Percentiles rank a stretch among this genome's conserved stretches.
phyloP scores from a whole-genome alignment of 2,888 invertebrate species.

The Tiliacea aurago region DNA sequence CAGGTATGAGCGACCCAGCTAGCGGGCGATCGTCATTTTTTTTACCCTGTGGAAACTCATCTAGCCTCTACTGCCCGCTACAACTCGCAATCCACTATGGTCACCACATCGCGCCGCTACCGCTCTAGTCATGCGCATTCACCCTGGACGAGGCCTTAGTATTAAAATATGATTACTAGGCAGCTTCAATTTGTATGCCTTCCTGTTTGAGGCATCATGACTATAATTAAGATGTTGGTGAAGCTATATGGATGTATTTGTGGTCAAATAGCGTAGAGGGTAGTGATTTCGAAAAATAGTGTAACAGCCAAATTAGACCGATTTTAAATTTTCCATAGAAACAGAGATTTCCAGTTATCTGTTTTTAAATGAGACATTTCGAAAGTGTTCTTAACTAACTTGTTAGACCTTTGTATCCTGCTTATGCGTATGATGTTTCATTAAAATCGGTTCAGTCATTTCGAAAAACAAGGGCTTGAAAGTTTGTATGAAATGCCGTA shows the following conservation, averaged over 20 bases:
- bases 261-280: background rate
- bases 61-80: too few relatives aligned
- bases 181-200: constrained; percentile 45
- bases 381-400: too few relatives aligned
- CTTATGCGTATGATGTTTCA: too few relatives aligned
- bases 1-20: background rate
- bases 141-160: constrained; percentile 12
- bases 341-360: too few relatives aligned
- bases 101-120: constrained; percentile 2
- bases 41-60: background rate
- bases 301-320: too few relatives aligned
- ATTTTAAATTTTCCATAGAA: too few relatives aligned
- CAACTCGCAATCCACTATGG: background rate
- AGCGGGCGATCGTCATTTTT: background rate
- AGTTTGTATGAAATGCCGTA: too few relatives aligned
- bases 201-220: constrained; percentile 45
- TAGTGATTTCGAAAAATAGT: too few relatives aligned
- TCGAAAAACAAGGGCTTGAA: too few relatives aligned
- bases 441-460: too few relatives aligned
- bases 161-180: constrained; percentile 56
- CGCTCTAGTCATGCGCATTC: background rate
- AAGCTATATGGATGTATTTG: background rate
- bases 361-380: too few relatives aligned
- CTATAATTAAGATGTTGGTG: constrained; percentile 48
- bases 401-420: too few relatives aligned